Percentiles rank a stretch among this genome's conserved stretches.
Evolutionary conservation across 2,888 invertebrate genomes (phyloP).

Genomic region (Crepidodera aurea): DNA sequence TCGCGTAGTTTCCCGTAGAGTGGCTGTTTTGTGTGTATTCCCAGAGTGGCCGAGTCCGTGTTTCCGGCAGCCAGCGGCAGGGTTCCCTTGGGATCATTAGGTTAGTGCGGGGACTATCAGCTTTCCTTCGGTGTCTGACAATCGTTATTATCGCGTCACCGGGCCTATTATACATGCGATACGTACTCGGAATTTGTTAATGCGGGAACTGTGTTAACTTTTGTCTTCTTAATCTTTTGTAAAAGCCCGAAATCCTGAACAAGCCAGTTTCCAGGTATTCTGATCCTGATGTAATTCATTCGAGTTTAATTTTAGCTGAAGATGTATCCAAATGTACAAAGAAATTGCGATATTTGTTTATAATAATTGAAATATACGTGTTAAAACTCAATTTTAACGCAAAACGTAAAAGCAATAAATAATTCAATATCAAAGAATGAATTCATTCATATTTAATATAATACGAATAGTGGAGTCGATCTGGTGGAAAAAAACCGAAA

Average conservation of each 20-base stretch:
- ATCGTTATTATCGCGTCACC: conserved; percentile 33
- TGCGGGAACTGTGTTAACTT: conserved; percentile 22
- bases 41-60: conserved; percentile 36
- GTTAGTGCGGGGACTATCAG: conserved; percentile 38
- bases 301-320: no score
- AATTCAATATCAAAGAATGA: no score
- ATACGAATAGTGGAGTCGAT: no score
- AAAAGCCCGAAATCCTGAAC: conserved; percentile 8
- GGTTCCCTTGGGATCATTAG: conserved; percentile 46
- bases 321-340: no score
- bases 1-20: conserved; percentile 29
- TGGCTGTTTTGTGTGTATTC: conserved; percentile 42
- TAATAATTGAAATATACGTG: no score
- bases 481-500: no score
- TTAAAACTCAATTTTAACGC: no score
- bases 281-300: no score
- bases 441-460: no score
- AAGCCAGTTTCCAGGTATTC: no score
- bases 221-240: conserved; percentile 26
- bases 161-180: conserved; percentile 28
- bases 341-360: no score
- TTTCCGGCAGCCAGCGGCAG: conserved; percentile 24
- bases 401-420: no score
- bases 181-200: conserved; percentile 32
- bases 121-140: conserved; percentile 33